Base-by-base conservation (phyloP, 2,888 invertebrate genomes). In the Callyntrura guangdongensis region DNA sequence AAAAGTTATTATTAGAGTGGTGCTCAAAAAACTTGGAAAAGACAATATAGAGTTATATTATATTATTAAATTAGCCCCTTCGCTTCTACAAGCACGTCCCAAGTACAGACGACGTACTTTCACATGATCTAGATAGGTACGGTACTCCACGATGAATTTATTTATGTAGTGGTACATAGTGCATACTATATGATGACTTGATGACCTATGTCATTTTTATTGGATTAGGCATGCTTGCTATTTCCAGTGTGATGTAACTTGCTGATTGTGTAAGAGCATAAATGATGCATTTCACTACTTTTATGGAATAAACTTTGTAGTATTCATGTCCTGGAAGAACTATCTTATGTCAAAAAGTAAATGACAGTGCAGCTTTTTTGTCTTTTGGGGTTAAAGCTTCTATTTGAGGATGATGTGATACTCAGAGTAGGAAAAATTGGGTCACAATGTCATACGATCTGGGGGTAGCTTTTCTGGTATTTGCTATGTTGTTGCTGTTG, bases 301-400 rank as follows among this genome's bases (percentile, higher is more conserved):
- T 53, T 53, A 53, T 53, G 12, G n/a, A 14, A n/a, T 14, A 2
- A 49, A 36, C 36, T 36, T 36, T 36, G 3, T 61, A 9, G 61
- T 61, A 36, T 36, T 36, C 36, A 36, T 36, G 36, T 36, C 36
- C 11, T 49, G 74, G 20, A 22, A 74, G 72, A 49, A 47, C 20
- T 74, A 47, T 49, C 49, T 47, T 74, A 49, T 74, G 74, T 74
- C 74, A 74, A 47, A n/a, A 74, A 74, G 49, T 74, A 74, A 74
- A 74, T 74, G 74, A 74, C 74, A 74, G 74, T 74, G 74, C 74
- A 74, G 49, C 74, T 74, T 74, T 69, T 74, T 74, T 74, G 74
- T 74, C 74, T 74, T 49, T 74, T 74, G 74, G 74, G 74, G 74
- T 74, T 74, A 74, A 2, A 74, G 12, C n/a, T 17, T 11, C 27